phyloP scores from a whole-genome alignment of 2,113 vertebrate genomes.

The Glaucidium brasilianum region DNA sequence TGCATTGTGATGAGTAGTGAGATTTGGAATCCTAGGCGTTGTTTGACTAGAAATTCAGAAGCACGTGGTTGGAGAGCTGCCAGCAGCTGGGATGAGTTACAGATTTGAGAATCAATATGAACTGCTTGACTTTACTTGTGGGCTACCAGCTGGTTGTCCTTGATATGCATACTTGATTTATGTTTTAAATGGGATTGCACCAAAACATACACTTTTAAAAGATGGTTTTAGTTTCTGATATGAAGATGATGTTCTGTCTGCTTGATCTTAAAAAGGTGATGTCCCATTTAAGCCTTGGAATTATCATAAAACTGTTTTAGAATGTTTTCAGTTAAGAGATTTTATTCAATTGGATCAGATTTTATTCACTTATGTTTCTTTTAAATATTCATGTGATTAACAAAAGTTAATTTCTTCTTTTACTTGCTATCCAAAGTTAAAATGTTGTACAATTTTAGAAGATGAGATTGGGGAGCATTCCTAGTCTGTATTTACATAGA shows the following conservation, averaged over 20 bases:
- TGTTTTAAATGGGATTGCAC: neutral
- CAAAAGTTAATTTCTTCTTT: conserved; percentile 3
- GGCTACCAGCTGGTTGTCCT: neutral
- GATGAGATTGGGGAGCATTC: neutral
- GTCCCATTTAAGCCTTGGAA: neutral
- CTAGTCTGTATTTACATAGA: neutral
- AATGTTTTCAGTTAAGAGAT: conserved; percentile 16
- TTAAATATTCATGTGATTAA: conserved; percentile 49
- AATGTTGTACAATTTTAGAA: neutral
- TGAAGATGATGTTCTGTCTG: neutral
- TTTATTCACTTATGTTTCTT: conserved; percentile 23
- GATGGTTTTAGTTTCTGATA: neutral
- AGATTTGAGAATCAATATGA: neutral
- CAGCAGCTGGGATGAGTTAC: neutral
- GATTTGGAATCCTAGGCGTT: neutral
- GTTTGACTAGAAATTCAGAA: neutral
- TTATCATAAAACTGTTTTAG: neutral
- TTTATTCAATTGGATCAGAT: conserved; percentile 26
- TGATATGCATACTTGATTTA: neutral
- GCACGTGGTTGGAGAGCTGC: neutral
- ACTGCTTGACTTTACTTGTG: neutral
- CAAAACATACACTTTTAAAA: neutral
- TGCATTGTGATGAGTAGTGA: neutral
- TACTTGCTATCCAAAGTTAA: neutral
- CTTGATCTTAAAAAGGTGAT: neutral